Evolutionary conservation across 1,140 invertebrate genomes (phyloP).

Genomic region (Pseudobourletiella spinata): DNA sequence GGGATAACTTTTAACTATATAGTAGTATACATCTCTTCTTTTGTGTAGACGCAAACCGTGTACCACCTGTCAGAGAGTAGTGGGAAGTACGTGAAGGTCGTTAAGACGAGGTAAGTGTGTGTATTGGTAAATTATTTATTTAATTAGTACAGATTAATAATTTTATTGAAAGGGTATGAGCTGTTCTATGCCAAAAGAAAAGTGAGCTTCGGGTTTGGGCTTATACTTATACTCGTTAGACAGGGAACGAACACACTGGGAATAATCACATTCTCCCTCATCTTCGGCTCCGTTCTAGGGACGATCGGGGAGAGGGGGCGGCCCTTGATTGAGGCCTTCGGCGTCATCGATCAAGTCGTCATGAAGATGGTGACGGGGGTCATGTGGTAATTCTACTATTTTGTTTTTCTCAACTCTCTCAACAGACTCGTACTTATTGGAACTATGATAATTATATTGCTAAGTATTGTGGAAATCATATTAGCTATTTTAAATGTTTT

Average conservation of each 20-base stretch:
- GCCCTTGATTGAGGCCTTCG: conserved; percentile 74
- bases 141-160: conserved; percentile 4
- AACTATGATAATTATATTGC: no score
- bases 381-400: conserved; percentile 68
- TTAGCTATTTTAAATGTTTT: no score
- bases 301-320: conserved; percentile 58
- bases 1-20: no score
- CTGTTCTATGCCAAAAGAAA: neutral
- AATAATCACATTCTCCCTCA: conserved; percentile 76
- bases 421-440: no score
- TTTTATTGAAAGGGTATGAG: neutral
- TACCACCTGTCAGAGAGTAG: no score
- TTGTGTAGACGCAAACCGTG: conserved; percentile 23
- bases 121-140: neutral
- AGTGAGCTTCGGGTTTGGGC: no score
- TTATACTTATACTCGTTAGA: no score
- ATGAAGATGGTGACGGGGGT: conserved; percentile 83
- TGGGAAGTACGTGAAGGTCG: neutral
- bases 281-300: conserved; percentile 73
- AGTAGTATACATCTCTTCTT: no score
- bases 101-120: neutral
- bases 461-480: no score
- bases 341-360: conserved; percentile 72
- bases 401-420: no score
- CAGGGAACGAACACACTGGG: conserved; percentile 79